Evolutionary conservation across 92 coral and sea anemone genomes (phyloP), one percentile per base, ranked within the genome.

Genomic region (Palythoa grandis): DNA sequence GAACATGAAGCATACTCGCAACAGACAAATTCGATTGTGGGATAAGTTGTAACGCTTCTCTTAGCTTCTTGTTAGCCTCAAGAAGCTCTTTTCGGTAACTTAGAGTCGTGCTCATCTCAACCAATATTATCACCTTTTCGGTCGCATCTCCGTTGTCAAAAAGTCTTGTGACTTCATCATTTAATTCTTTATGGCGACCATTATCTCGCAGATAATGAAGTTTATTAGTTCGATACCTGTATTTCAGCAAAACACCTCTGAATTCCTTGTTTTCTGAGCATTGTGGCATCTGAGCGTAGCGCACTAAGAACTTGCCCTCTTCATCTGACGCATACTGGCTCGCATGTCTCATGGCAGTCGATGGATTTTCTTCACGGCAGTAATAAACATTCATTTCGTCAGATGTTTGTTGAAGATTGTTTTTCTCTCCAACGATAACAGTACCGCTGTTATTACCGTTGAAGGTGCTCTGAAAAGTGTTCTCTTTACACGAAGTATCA

Each of bases 201-300:
- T 78, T 37, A 12, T 78, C 83, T 13, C 83, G 83, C 53, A 78
- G 29, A 78, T 2, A 20, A 17, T 78, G 83, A 2, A 78, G n/a
- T 1, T 3, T 1, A 13, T 38, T 60, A 1, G 83, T 78, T 11
- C 20, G 1, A 2, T 37, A 3, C 72, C 83, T 60, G 83, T 58
- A 78, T 20, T 38, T 61, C 19, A 19, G 38, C 38, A 78, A 39
- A 14, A 78, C 11, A 38, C 14, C 1, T 57, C 37, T 39, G 16
- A 61, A 58, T 13, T 38, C 24, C 56, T 78, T 61, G 57, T 37
- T n/a, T 4, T 78, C 72, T 17, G 37, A 23, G 78, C 60, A 74
- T 1, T 29, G 35, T 74, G 48, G 35, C 40, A 39, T 57, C 53
- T 39, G 71, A 53, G 24, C 7, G 15, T 37, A 29, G 24, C 5